Evolutionary conservation across 2,113 vertebrate species (phyloP).

Genomic region (Antennarius striatus): DNA sequence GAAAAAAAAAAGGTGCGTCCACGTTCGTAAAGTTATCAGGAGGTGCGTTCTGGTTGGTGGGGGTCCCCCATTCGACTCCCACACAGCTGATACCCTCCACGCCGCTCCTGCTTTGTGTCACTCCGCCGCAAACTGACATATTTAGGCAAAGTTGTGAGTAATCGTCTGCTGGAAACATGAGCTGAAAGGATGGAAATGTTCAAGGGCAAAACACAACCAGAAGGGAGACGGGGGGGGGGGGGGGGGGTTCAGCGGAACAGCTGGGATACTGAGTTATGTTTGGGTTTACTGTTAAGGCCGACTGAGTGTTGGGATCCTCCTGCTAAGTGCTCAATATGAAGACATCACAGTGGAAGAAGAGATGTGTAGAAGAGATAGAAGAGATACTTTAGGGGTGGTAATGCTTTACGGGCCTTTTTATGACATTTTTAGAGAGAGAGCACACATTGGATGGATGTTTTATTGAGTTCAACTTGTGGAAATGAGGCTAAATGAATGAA

Average conservation of each 20-base stretch:
- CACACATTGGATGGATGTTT: too few species aligned
- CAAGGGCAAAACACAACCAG: neutral
- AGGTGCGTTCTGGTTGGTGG: neutral
- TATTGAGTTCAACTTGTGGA: too few species aligned
- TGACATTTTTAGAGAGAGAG: too few species aligned
- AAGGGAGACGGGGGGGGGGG: neutral
- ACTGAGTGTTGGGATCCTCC: constrained; percentile 35
- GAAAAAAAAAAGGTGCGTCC: neutral
- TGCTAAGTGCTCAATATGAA: constrained; percentile 31
- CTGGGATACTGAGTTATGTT: constrained; percentile 27
- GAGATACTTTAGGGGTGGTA: neutral
- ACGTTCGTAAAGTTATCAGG: constrained; percentile 9
- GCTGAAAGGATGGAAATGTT: constrained; percentile 44
- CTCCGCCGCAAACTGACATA: constrained; percentile 60
- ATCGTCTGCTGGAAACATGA: constrained; percentile 41
- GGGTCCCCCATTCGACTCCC: constrained; percentile 41
- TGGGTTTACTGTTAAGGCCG: constrained; percentile 36
- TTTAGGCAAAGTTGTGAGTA: constrained; percentile 64
- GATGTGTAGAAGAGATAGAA: neutral
- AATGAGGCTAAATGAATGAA: too few species aligned
- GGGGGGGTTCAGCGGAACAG: constrained; percentile 20
- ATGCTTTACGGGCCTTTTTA: too few species aligned
- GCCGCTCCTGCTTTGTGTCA: constrained; percentile 63
- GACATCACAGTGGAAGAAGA: constrained; percentile 7
- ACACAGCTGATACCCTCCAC: constrained; percentile 9